Conservation (phyloP, 2,797 vertebrate genomes). For the Intellagama lesueurii region DNA sequence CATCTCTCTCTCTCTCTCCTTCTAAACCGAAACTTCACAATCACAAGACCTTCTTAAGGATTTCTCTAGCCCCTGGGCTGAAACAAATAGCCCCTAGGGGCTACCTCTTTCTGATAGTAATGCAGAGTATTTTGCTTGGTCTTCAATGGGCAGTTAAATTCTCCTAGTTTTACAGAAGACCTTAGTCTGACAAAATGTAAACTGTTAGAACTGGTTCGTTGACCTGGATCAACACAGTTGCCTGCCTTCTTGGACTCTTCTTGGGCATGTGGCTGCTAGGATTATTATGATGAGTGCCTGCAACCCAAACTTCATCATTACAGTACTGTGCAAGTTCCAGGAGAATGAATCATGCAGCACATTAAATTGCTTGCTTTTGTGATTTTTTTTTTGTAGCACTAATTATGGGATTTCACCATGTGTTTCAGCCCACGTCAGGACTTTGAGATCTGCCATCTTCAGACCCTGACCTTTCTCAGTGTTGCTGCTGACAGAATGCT, state of each 20-base stretch:
- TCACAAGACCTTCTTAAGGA: too few species aligned
- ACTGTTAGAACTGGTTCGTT: not conserved
- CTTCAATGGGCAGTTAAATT: not conserved
- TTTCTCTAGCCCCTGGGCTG: too few species aligned
- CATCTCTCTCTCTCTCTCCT: too few species aligned
- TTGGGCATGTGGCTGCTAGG: not conserved
- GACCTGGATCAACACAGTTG: not conserved
- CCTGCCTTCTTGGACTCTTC: not conserved
- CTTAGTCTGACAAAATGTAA: not conserved
- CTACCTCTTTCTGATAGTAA: not conserved
- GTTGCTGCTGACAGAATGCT: slow-evolving; percentile 5
- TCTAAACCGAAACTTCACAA: too few species aligned
- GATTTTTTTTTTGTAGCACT: not conserved
- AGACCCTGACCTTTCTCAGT: not conserved
- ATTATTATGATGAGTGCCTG: not conserved
- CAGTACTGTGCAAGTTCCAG: not conserved
- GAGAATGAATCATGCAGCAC: not conserved
- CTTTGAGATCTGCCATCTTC: slow-evolving; percentile 19
- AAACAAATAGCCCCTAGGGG: too few species aligned
- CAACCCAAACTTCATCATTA: not conserved
- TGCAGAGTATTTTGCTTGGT: not conserved
- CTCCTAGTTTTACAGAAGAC: not conserved
- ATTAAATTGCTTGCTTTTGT: not conserved
- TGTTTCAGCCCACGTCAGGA: slow-evolving; percentile 7
- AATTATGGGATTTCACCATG: not conserved